A percentile compares a stretch with the other conserved stretches of the same genome.
These are phyloP conservation scores for Dasysyrphus albostriatus DNA, from an alignment of 2,888 invertebrate species.

Conservation along the genomic window DNA sequence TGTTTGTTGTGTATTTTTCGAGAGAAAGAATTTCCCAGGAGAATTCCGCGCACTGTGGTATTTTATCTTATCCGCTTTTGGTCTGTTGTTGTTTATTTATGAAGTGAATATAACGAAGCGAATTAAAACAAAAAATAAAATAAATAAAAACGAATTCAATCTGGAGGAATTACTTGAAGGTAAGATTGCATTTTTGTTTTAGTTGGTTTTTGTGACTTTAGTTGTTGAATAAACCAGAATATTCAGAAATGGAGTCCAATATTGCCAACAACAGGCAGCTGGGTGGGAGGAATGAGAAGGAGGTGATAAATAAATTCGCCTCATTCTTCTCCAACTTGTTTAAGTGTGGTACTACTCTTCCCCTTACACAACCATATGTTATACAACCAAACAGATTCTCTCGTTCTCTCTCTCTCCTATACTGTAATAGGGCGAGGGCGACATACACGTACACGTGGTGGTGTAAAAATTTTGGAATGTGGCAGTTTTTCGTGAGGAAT, in stretches of 20 bases:
- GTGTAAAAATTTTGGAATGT: constrained; percentile 64
- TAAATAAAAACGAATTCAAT: constrained; percentile 32
- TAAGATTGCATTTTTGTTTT: constrained; percentile 35
- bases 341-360: constrained; percentile 32
- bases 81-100: constrained; percentile 64
- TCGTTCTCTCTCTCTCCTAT: constrained; percentile 13
- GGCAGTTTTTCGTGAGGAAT: constrained; percentile 65
- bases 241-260: neutral
- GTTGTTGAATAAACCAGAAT: constrained; percentile 12
- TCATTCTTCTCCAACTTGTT: constrained; percentile 27
- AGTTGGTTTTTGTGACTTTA: constrained; percentile 15
- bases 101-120: constrained; percentile 62
- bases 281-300: constrained; percentile 20
- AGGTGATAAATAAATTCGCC: constrained; percentile 58
- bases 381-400: neutral
- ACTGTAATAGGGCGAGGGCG: constrained; percentile 46
- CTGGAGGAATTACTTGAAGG: constrained; percentile 64
- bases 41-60: constrained; percentile 66
- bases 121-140: constrained; percentile 32
- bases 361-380: constrained; percentile 18
- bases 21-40: constrained; percentile 70
- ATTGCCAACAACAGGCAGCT: constrained; percentile 22
- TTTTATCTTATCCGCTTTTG: constrained; percentile 59
- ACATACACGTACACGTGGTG: constrained; percentile 44
- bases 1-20: constrained; percentile 61